phyloP scores from a whole-genome alignment of 2,113 vertebrate genomes.

The Semnornis frantzii region DNA sequence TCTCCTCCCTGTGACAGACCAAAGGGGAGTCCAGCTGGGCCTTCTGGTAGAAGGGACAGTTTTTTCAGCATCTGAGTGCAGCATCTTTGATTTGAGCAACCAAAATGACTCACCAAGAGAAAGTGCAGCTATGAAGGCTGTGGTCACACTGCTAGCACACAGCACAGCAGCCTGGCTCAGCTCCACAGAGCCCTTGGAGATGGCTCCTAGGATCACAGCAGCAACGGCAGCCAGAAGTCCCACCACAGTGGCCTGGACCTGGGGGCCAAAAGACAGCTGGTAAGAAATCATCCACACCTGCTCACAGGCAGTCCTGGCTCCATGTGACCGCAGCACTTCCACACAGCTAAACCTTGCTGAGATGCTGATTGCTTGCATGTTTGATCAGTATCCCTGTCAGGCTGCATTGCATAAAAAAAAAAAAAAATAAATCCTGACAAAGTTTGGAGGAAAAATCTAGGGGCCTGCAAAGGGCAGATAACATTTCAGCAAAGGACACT shows the following conservation, averaged over 20 bases:
- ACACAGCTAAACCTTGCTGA: neutral
- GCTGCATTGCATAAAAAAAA: neutral
- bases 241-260: constrained; percentile 95
- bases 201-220: constrained; percentile 84
- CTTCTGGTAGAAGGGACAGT: neutral
- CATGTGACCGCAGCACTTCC: accelerated
- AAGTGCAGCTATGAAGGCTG: constrained; percentile 90
- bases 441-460: neutral
- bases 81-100: neutral
- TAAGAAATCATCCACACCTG: neutral
- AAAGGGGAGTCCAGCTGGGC: neutral
- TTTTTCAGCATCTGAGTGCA: neutral
- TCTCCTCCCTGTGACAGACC: neutral
- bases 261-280: constrained; percentile 22
- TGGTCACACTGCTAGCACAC: constrained; percentile 92
- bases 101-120: constrained; percentile 82
- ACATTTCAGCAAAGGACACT: neutral
- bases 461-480: constrained; percentile 28
- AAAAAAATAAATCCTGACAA: neutral
- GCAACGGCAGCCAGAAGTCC: constrained; percentile 93
- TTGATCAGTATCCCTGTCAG: neutral
- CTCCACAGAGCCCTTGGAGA: constrained; percentile 84
- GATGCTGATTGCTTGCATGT: neutral
- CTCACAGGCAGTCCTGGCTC: neutral
- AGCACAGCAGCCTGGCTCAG: constrained; percentile 85